A percentile compares a stretch with the other conserved stretches of the same genome.
These are phyloP conservation scores for Hypsopygia costalis DNA, from an alignment of 2,888 invertebrate genomes.

Conservation along the genomic window DNA sequence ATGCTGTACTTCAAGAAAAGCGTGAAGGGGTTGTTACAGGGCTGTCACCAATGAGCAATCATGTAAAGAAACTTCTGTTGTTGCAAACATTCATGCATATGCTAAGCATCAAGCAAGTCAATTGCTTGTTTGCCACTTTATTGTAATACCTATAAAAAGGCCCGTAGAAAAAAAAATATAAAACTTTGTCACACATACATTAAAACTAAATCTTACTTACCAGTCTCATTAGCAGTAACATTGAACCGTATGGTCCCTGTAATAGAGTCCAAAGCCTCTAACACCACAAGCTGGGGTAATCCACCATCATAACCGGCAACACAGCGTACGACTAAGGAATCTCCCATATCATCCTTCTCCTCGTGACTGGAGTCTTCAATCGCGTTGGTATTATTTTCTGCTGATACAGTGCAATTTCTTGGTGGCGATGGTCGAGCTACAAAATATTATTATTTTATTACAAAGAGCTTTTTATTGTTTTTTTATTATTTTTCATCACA, in stretches of 20 bases:
- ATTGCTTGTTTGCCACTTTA: too few species aligned
- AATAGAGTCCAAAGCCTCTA: slow-evolving; percentile 89
- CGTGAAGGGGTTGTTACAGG: too few species aligned
- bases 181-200: too few species aligned
- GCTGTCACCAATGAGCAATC: too few species aligned
- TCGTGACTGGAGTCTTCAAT: slow-evolving; percentile 55
- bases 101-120: too few species aligned
- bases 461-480: too few species aligned
- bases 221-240: slow-evolving; percentile 82
- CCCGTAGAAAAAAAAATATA: too few species aligned
- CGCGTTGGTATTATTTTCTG: slow-evolving; percentile 79
- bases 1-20: too few species aligned
- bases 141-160: too few species aligned
- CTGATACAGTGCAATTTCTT: slow-evolving; percentile 90
- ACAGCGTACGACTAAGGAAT: slow-evolving; percentile 88
- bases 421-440: slow-evolving; percentile 90
- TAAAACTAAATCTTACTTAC: slow-evolving; percentile 41
- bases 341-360: slow-evolving; percentile 39
- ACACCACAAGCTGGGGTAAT: slow-evolving; percentile 89
- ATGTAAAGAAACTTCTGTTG: too few species aligned
- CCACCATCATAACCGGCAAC: slow-evolving; percentile 94
- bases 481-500: too few species aligned
- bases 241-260: slow-evolving; percentile 86
- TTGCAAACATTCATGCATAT: too few species aligned
- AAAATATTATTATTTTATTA: background rate